These are phyloP conservation scores for Frieseomelitta varia DNA, from an alignment of 1,140 invertebrate species.

Conservation along the genomic window DNA sequence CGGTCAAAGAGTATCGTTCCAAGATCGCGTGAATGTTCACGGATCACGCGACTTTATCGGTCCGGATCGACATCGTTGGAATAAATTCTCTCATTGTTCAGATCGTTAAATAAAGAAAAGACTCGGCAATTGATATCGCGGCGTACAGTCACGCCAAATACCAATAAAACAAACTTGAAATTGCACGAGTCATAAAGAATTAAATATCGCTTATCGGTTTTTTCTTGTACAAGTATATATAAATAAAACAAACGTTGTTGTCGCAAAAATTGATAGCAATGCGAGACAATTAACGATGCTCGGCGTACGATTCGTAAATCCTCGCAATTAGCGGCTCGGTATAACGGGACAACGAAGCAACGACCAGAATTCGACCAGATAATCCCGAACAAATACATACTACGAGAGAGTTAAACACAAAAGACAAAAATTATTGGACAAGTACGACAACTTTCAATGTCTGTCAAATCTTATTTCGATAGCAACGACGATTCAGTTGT, in stretches of 20 bases:
- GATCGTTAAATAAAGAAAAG: too few relatives aligned
- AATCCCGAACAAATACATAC: constrained; percentile 12
- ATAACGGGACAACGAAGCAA: constrained; percentile 45
- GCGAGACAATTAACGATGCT: constrained; percentile 56
- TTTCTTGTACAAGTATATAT: not conserved
- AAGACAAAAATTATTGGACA: not conserved
- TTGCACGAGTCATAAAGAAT: not conserved
- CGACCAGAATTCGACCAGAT: not conserved
- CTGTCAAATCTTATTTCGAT: constrained; percentile 17
- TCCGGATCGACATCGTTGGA: too few relatives aligned
- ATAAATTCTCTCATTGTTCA: too few relatives aligned
- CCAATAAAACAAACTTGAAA: not conserved
- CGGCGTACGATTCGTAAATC: constrained; percentile 68
- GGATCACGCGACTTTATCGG: not conserved
- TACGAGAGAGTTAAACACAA: not conserved
- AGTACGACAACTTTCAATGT: not conserved
- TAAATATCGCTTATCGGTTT: not conserved
- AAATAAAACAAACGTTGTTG: not conserved
- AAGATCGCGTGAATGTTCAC: not conserved
- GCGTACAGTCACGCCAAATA: too few relatives aligned
- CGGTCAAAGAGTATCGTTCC: not conserved
- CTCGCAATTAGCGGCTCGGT: constrained; percentile 70
- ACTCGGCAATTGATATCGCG: too few relatives aligned
- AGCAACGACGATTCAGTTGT: not conserved
- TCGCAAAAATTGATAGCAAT: constrained; percentile 20